A percentile compares a stretch with the other conserved stretches of the same genome.
These are phyloP conservation scores for Icerya purchasi DNA, from an alignment of 2,888 invertebrate genomes.

Conservation along the genomic window DNA sequence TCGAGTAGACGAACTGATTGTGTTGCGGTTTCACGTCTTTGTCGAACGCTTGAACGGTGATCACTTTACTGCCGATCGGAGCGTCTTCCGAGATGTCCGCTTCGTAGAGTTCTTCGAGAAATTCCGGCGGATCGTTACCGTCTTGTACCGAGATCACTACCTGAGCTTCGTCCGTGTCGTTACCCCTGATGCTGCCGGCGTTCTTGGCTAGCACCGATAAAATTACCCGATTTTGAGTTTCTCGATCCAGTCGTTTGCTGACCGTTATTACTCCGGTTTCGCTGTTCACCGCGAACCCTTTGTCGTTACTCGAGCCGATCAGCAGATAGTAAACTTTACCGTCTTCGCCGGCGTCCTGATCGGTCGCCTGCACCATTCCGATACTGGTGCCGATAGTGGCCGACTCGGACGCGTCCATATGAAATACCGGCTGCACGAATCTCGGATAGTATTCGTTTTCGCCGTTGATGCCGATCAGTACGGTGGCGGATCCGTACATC, in stretches of 20 bases:
- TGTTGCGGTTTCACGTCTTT: constrained; percentile 78
- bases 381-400: constrained; percentile 66
- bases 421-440: constrained; percentile 72
- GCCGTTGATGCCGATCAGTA: constrained; percentile 56
- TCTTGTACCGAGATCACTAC: constrained; percentile 84
- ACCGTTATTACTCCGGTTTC: constrained; percentile 65
- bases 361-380: constrained; percentile 67
- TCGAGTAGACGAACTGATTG: constrained; percentile 77
- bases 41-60: constrained; percentile 65
- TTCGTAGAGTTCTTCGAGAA: constrained; percentile 55
- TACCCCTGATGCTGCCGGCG: constrained; percentile 75
- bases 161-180: constrained; percentile 87
- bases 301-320: constrained; percentile 78
- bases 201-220: constrained; percentile 87
- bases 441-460: constrained; percentile 75
- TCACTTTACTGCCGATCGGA: constrained; percentile 44
- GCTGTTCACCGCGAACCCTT: constrained; percentile 66
- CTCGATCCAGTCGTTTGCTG: constrained; percentile 48
- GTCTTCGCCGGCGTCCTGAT: constrained; percentile 71
- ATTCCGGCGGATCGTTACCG: constrained; percentile 89
- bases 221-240: constrained; percentile 72
- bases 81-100: constrained; percentile 63
- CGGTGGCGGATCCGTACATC: constrained; percentile 51
- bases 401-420: constrained; percentile 81
- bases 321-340: constrained; percentile 78